Evolutionary conservation across 2,888 invertebrate species (phyloP).

Genomic region (Drosophila bunnanda): DNA sequence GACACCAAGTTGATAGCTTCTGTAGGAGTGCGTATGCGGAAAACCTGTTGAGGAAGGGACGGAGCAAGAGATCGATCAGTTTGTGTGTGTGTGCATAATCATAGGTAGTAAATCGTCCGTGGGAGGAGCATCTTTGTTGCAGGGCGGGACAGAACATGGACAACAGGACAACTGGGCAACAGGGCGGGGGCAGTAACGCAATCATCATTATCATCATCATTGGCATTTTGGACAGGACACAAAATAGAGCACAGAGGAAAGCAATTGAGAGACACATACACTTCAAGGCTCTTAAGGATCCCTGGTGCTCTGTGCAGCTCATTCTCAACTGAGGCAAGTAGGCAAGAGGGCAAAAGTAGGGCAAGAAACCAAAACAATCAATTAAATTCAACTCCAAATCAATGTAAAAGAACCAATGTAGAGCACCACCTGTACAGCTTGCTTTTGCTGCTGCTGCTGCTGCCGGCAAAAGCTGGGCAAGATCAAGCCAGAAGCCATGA

Average conservation of each 20-base stretch:
- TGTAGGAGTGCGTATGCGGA: conserved; percentile 95
- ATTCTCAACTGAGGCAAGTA: conserved; percentile 4
- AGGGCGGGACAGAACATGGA: conserved; percentile 6
- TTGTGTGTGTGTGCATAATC: neutral
- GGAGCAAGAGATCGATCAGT: neutral
- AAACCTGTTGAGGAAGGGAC: conserved; percentile 88
- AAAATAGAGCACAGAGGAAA: conserved; percentile 11
- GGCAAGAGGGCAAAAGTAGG: conserved; percentile 20
- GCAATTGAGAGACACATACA: conserved; percentile 1
- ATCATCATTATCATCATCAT: neutral
- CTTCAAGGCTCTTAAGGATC: neutral
- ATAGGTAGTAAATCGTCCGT: neutral
- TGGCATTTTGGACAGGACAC: conserved; percentile 13
- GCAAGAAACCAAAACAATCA: conserved; percentile 42
- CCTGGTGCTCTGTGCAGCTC: neutral
- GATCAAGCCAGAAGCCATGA: conserved; percentile 9
- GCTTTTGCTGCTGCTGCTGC: neutral
- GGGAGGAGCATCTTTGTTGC: conserved; percentile 12
- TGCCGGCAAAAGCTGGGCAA: conserved; percentile 29
- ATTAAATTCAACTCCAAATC: conserved; percentile 19
- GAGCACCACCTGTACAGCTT: conserved; percentile 24
- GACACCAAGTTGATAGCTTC: conserved; percentile 97
- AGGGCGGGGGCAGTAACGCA: conserved; percentile 12
- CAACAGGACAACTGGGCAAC: conserved; percentile 8
- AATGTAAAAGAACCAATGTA: conserved; percentile 19